A percentile compares a stretch with the other conserved stretches of the same genome.
Evolutionary conservation across 2,888 invertebrate species (phyloP).

Genomic region (Synanthedon myopaeformis): DNA sequence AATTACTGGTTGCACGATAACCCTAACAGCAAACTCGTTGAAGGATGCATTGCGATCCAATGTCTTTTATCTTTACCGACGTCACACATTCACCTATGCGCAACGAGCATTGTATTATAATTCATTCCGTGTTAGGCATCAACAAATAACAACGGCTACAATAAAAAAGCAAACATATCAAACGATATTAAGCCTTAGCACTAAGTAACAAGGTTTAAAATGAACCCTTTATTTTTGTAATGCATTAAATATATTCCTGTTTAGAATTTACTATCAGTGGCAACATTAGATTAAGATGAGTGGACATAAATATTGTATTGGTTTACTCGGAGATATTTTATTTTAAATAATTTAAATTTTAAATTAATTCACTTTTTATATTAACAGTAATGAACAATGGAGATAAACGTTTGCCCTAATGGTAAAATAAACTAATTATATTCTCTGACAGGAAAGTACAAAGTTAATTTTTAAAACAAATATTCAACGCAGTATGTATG

Average conservation of each 20-base stretch:
- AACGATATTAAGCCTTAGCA: background rate
- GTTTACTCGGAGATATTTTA: slow-evolving; percentile 11
- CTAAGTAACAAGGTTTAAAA: background rate
- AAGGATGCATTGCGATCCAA: slow-evolving; percentile 53
- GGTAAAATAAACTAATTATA: no score
- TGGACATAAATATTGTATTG: slow-evolving; percentile 15
- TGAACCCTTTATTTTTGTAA: slow-evolving; percentile 7
- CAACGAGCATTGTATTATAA: slow-evolving; percentile 60
- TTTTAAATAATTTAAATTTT: background rate
- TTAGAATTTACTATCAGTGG: slow-evolving; percentile 18
- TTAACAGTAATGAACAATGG: no score
- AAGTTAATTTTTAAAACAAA: no score
- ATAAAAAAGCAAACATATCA: background rate
- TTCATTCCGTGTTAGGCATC: slow-evolving; percentile 48
- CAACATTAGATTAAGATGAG: slow-evolving; percentile 30
- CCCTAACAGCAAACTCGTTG: slow-evolving; percentile 30
- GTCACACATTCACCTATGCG: slow-evolving; percentile 47
- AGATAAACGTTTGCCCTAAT: no score
- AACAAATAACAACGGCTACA: slow-evolving; percentile 11
- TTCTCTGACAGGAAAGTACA: no score
- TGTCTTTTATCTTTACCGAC: slow-evolving; percentile 55
- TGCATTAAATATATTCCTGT: slow-evolving; percentile 14
- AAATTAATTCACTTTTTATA: background rate
- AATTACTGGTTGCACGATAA: slow-evolving; percentile 10
- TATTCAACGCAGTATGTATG: no score